phyloP scores from a whole-genome alignment of 2,888 invertebrate genomes.

The Saturnia pavonia region DNA sequence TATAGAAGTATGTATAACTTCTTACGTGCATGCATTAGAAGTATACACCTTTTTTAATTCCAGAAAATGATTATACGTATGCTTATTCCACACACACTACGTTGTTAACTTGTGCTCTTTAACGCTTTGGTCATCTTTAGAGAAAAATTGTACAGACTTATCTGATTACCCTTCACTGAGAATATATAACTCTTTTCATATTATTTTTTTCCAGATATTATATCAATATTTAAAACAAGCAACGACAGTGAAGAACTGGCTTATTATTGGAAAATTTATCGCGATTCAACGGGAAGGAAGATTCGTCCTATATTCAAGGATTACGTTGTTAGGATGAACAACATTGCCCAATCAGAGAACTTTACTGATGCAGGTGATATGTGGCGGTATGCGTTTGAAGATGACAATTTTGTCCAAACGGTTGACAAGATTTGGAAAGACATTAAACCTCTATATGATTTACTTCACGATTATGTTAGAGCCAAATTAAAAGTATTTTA shows the following conservation, averaged over 20 bases:
- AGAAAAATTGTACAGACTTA: no score
- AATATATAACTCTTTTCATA: background rate
- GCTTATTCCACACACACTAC: no score
- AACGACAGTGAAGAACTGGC: slow-evolving; percentile 82
- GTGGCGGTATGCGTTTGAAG: slow-evolving; percentile 74
- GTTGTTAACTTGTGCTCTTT: no score
- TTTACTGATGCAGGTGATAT: slow-evolving; percentile 73
- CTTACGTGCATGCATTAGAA: no score
- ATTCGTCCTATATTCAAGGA: slow-evolving; percentile 82
- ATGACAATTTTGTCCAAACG: slow-evolving; percentile 62
- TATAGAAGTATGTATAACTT: no score
- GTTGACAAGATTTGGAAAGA: slow-evolving; percentile 79
- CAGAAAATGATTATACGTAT: no score
- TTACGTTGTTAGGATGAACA: slow-evolving; percentile 84
- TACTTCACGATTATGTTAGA: slow-evolving; percentile 84
- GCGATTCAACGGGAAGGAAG: slow-evolving; percentile 83
- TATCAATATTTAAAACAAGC: slow-evolving; percentile 70
- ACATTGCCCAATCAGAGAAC: slow-evolving; percentile 80
- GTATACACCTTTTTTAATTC: no score
- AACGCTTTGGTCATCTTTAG: no score
- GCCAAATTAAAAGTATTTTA: slow-evolving; percentile 78
- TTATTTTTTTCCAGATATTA: slow-evolving; percentile 53
- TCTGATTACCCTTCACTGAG: no score
- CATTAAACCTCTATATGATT: slow-evolving; percentile 84
- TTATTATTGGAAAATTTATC: slow-evolving; percentile 85